Evolutionary conservation across 2,888 invertebrate genomes (phyloP), one percentile per base, ranked within the genome.

Genomic region (Drosophila anomelani): DNA sequence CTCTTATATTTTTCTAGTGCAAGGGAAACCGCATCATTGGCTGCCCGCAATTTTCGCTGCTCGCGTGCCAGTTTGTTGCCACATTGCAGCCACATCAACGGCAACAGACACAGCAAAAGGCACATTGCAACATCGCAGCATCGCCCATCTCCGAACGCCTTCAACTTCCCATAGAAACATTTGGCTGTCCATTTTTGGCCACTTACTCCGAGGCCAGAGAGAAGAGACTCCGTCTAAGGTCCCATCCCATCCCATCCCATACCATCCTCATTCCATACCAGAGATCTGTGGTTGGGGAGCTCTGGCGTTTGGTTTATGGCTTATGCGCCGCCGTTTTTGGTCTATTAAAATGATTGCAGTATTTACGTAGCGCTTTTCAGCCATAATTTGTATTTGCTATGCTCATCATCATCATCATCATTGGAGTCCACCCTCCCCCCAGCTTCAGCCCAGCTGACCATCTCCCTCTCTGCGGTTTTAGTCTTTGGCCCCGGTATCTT

Each of bases 311-410:
- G 84, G 84, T 84, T 85, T 89, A 85, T 85, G 85, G 89, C 79
- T 88, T 89, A 83, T 89, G 89, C 81, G 78, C 79, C 89, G 89
- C 85, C 88, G 89, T 81, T 88, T 90, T 83, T 85, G 80, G 90
- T 83, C 90, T 88, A 88, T 88, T 88, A 88, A 85, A 81, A 84
- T 89, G 90, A 90, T 88, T 88, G 90, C 88, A 87, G 88, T 88
- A 90, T 89, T 85, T 89, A 88, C 89, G 87, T 87, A 80, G 81
- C 85, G 87, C 87, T 85, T 80, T 89, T 78, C 78, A 79, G 51
- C 86, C 86, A 86, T 86, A 86, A 86, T 89, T 86, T 89, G 85
- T 86, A 82, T 89, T 87, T 85, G 85, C 88, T 68, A 76, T 82
- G 87, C 85, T 85, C 87, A 89, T 89, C 85, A 83, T 86, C 87